phyloP scores from a whole-genome alignment of 1,140 invertebrate species.

The Lucilia cuprina region DNA sequence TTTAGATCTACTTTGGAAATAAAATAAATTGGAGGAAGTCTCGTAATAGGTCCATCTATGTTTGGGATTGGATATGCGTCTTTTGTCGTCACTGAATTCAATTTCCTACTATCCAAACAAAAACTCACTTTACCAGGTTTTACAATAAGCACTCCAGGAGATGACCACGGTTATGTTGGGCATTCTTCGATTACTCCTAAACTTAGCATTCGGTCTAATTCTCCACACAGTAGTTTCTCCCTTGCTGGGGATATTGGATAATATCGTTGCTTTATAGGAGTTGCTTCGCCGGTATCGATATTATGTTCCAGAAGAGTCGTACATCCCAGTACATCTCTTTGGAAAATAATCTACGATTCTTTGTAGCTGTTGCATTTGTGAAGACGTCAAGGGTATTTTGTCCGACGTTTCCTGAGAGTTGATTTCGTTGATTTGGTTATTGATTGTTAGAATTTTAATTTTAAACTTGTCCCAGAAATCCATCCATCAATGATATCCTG shows the following conservation, averaged over 20 bases:
- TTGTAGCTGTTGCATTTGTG: too few species aligned
- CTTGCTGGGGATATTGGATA: background rate
- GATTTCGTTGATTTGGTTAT: background rate
- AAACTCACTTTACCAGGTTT: background rate
- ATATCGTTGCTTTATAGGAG: background rate
- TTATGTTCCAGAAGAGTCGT: background rate
- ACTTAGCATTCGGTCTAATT: background rate
- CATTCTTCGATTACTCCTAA: background rate
- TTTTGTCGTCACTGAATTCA: background rate
- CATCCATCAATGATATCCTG: background rate
- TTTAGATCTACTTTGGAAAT: too few species aligned
- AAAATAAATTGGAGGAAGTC: too few species aligned
- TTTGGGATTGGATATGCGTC: too few species aligned
- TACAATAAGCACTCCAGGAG: background rate
- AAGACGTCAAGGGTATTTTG: too few species aligned
- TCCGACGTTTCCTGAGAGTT: background rate
- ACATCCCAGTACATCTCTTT: background rate
- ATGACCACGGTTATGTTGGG: background rate
- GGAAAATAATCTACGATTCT: too few species aligned
- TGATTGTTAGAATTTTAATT: background rate
- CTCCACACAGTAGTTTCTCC: background rate
- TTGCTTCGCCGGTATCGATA: background rate
- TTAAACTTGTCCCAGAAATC: constrained; percentile 5
- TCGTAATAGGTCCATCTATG: too few species aligned
- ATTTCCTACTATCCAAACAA: background rate